Conservation (phyloP, 35 echinoderm and acorn worm species). For the Strongylocentrotus purpuratus region DNA sequence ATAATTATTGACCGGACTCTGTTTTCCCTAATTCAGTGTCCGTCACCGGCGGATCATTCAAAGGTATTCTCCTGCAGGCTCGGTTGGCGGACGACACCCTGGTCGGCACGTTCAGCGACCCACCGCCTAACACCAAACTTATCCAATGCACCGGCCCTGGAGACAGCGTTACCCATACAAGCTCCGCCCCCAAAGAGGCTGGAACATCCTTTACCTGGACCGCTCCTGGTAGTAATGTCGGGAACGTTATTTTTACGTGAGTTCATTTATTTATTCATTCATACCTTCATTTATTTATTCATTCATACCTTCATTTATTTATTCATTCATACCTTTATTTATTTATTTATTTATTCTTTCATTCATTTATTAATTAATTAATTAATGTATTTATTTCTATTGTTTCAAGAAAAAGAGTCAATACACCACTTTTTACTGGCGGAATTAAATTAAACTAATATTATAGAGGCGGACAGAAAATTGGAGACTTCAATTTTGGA, state of each 20-base stretch:
- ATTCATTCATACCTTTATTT: too few species aligned
- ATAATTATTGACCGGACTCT: neutral
- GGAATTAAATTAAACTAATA: too few species aligned
- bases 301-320: too few species aligned
- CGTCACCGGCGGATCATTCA: neutral
- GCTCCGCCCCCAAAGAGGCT: neutral
- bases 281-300: too few species aligned
- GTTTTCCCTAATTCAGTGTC: neutral
- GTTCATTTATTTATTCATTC: neutral
- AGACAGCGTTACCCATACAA: conserved; percentile 54
- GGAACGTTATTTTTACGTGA: conserved; percentile 31
- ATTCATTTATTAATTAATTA: too few species aligned
- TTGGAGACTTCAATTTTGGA: too few species aligned
- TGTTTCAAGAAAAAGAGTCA: too few species aligned
- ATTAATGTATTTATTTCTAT: too few species aligned
- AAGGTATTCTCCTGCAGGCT: conserved; percentile 48
- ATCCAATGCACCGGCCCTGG: neutral
- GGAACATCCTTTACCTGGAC: conserved; percentile 51
- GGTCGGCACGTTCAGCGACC: conserved; percentile 29
- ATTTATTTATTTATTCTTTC: too few species aligned
- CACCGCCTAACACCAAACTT: conserved; percentile 31
- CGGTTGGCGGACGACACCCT: neutral
- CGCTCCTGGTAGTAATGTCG: conserved; percentile 13
- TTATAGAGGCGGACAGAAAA: too few species aligned
- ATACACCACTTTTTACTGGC: too few species aligned